Evolutionary conservation across 2,888 invertebrate genomes (phyloP).

Genomic region (Tenodera sinensis): DNA sequence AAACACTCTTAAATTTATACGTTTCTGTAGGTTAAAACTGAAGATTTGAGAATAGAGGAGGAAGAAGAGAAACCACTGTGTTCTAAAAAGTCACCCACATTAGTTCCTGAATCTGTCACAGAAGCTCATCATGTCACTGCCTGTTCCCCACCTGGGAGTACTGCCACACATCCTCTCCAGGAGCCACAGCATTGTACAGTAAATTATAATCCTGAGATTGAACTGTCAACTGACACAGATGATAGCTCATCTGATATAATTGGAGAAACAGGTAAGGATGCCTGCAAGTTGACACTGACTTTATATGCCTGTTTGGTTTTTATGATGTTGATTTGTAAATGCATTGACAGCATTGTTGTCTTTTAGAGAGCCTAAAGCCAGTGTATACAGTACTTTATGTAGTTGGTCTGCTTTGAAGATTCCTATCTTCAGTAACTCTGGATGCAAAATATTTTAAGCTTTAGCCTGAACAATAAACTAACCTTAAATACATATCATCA

Average conservation of each 20-base stretch:
- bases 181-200: neutral
- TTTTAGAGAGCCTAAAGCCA: no score
- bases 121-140: conserved; percentile 12
- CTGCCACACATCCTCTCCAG: neutral
- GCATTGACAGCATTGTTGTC: no score
- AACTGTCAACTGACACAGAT: conserved; percentile 69
- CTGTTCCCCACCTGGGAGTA: conserved; percentile 23
- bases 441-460: no score
- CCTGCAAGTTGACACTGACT: neutral
- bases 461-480: no score
- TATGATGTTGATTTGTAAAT: no score
- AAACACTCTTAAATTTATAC: neutral
- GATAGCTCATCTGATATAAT: conserved; percentile 42
- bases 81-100: conserved; percentile 4
- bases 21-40: conserved; percentile 13
- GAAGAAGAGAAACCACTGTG: neutral
- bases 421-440: no score
- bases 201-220: conserved; percentile 56
- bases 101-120: neutral
- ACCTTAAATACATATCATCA: no score
- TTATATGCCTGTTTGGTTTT: no score
- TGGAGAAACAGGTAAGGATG: conserved; percentile 16
- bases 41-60: conserved; percentile 9
- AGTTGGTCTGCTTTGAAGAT: no score
- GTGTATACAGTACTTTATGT: no score